These are phyloP conservation scores for Tetranychus truncatus DNA, from an alignment of 2,888 invertebrate genomes.

Conservation along the genomic window DNA sequence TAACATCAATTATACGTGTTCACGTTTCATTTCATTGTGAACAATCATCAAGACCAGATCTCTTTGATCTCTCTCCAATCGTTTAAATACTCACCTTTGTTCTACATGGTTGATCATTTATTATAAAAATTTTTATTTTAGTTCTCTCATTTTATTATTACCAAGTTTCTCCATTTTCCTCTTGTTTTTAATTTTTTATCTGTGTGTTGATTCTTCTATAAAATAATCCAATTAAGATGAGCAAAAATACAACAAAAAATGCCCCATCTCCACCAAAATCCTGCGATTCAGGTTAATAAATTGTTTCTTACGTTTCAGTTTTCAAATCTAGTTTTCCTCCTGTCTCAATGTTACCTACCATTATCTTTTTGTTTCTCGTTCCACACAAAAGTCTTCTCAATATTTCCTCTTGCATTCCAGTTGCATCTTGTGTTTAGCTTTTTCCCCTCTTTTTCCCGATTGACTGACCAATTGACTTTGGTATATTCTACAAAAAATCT, in stretches of 20 bases:
- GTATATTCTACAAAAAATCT: too few relatives aligned
- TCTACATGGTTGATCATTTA: background rate
- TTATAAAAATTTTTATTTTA: background rate
- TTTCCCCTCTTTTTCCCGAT: too few relatives aligned
- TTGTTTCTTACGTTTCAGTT: background rate
- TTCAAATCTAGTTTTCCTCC: background rate
- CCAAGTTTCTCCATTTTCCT: background rate
- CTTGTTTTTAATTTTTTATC: background rate
- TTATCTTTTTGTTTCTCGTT: background rate
- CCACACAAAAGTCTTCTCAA: background rate
- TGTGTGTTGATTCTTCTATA: background rate
- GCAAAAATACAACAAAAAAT: background rate
- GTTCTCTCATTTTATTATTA: background rate
- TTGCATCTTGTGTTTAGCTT: too few relatives aligned
- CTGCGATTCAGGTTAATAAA: background rate
- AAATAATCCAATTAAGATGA: background rate
- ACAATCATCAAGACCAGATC: background rate
- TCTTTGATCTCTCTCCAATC: background rate
- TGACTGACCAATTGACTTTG: too few relatives aligned
- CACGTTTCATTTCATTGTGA: background rate
- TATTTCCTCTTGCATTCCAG: too few relatives aligned
- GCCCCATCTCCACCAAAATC: background rate
- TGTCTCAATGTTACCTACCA: background rate
- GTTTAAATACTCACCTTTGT: background rate
- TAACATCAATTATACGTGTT: constrained; percentile 1